These are phyloP conservation scores for Dendroctonus valens DNA, from an alignment of 1,140 invertebrate species.

Conservation along the genomic window DNA sequence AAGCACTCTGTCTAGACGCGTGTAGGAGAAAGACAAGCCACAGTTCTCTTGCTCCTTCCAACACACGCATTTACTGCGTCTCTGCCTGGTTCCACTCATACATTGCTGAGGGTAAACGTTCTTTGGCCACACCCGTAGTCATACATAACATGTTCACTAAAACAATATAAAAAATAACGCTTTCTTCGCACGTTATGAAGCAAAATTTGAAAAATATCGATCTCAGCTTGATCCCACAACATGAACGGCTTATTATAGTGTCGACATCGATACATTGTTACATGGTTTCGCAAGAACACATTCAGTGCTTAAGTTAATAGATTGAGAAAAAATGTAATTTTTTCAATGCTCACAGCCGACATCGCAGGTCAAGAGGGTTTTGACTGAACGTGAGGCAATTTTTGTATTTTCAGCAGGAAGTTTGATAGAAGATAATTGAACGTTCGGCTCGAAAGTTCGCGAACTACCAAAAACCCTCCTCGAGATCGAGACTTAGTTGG, in stretches of 20 bases:
- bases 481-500: too few relatives aligned
- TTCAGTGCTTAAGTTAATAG: not conserved
- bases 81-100: too few relatives aligned
- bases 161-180: not conserved
- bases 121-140: not conserved
- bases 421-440: too few relatives aligned
- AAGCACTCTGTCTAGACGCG: not conserved
- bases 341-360: too few relatives aligned
- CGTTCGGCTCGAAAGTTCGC: too few relatives aligned
- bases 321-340: too few relatives aligned
- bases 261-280: conserved; percentile 16
- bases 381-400: too few relatives aligned
- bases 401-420: too few relatives aligned
- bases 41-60: not conserved
- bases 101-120: too few relatives aligned
- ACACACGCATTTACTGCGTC: too few relatives aligned
- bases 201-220: conserved; percentile 4
- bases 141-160: not conserved
- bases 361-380: too few relatives aligned
- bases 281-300: conserved; percentile 19
- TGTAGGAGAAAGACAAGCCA: not conserved
- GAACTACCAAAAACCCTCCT: too few relatives aligned
- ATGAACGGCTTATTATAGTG: conserved; percentile 20
- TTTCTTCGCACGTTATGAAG: not conserved
- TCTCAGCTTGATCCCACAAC: conserved; percentile 31